A percentile compares a stretch with the other conserved stretches of the same genome.
These are phyloP conservation scores for Synanthedon myopaeformis DNA, from an alignment of 2,888 invertebrate genomes.

Conservation along the genomic window DNA sequence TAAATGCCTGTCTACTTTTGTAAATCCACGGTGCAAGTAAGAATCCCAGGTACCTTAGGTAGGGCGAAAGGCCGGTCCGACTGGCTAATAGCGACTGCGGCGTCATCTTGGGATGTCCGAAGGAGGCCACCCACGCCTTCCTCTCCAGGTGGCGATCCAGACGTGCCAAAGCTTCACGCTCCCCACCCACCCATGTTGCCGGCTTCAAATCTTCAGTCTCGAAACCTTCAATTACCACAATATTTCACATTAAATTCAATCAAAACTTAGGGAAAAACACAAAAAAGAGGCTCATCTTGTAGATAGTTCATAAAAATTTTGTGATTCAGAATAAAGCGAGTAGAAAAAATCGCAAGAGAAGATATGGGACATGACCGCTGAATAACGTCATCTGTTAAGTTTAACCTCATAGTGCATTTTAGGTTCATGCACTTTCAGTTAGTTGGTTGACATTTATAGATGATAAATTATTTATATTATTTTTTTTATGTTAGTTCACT, in stretches of 20 bases:
- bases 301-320: no score
- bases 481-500: no score
- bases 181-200: conserved; percentile 84
- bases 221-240: conserved; percentile 68
- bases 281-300: no score
- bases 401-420: no score
- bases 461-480: no score
- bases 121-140: conserved; percentile 92
- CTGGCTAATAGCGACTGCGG: conserved; percentile 86
- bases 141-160: conserved; percentile 83
- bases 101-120: conserved; percentile 90
- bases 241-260: neutral
- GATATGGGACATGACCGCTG: no score
- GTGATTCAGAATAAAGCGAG: no score
- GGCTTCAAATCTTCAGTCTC: conserved; percentile 79
- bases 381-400: no score
- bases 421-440: no score
- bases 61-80: conserved; percentile 87
- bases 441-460: no score
- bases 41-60: conserved; percentile 72
- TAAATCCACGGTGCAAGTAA: neutral
- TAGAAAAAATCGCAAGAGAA: no score
- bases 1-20: neutral
- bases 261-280: no score
- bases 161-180: conserved; percentile 78